These are phyloP conservation scores for Lerema accius DNA, from an alignment of 1,140 invertebrate species.

Conservation along the genomic window DNA sequence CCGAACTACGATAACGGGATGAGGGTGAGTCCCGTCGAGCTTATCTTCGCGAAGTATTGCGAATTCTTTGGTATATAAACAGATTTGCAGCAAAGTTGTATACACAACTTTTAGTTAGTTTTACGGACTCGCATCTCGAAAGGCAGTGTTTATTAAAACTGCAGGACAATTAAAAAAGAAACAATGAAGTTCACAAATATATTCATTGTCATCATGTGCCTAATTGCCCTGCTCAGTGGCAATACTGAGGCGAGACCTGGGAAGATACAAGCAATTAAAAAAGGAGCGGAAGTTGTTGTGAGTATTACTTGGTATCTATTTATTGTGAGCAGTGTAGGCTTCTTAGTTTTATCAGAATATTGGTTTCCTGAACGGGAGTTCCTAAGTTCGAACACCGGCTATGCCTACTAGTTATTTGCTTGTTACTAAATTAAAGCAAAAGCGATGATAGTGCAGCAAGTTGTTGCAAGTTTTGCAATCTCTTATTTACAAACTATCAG, in stretches of 20 bases:
- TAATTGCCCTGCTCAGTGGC: slow-evolving; percentile 33
- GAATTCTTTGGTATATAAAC: slow-evolving; percentile 18
- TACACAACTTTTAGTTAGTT: background rate
- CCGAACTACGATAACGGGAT: background rate
- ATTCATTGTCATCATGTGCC: slow-evolving; percentile 35
- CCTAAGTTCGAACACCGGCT: too few species aligned
- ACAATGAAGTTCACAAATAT: slow-evolving; percentile 37
- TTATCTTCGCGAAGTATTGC: slow-evolving; percentile 21
- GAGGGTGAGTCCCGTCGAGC: slow-evolving; percentile 21
- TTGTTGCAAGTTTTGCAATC: too few species aligned
- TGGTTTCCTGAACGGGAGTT: too few species aligned
- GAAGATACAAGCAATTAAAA: slow-evolving; percentile 46
- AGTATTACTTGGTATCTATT: slow-evolving; percentile 37
- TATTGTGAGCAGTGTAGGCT: too few species aligned
- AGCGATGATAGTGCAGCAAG: too few species aligned
- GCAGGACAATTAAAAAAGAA: slow-evolving; percentile 6
- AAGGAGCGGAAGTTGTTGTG: slow-evolving; percentile 46
- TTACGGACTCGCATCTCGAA: background rate
- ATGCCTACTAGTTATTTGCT: too few species aligned
- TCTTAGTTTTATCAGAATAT: too few species aligned
- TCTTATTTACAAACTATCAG: too few species aligned
- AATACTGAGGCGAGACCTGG: slow-evolving; percentile 36
- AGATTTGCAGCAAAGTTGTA: background rate
- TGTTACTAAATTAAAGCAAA: too few species aligned
- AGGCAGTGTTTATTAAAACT: background rate